phyloP scores from a whole-genome alignment of 1,140 invertebrate species.

The Drosophila pandora region DNA sequence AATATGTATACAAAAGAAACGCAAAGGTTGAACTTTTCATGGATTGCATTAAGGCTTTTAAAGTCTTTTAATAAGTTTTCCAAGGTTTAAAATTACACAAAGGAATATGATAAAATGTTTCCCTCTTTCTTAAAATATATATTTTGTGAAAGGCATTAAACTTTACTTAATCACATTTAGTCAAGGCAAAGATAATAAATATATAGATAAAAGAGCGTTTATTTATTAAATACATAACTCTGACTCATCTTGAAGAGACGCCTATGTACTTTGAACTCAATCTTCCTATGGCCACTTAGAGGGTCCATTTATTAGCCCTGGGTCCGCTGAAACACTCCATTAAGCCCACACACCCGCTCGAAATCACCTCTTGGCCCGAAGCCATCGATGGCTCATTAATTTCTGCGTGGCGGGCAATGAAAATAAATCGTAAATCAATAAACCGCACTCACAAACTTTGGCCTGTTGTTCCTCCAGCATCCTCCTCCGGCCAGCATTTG shows the following conservation, averaged over 20 bases:
- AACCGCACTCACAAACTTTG: conserved; percentile 54
- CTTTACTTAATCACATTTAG: no score
- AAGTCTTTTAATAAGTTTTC: conserved; percentile 4
- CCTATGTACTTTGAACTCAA: background rate
- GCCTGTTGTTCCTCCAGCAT: conserved; percentile 17
- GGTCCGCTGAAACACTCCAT: conserved; percentile 38
- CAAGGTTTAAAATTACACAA: conserved; percentile 20
- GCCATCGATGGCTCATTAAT: conserved; percentile 72
- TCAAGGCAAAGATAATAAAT: background rate
- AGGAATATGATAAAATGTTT: conserved; percentile 4
- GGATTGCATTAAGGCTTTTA: conserved; percentile 1
- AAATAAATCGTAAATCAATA: conserved; percentile 81
- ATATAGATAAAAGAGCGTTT: no score
- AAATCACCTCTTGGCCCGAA: conserved; percentile 70
- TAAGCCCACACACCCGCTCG: conserved; percentile 49
- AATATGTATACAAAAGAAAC: conserved; percentile 19
- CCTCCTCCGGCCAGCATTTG: conserved; percentile 10
- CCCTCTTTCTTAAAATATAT: background rate
- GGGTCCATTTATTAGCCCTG: conserved; percentile 46
- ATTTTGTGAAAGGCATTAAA: conserved; percentile 33
- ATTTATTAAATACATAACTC: background rate
- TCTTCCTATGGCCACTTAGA: conserved; percentile 18
- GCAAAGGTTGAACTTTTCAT: background rate
- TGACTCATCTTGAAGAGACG: conserved; percentile 23
- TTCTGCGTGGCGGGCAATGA: conserved; percentile 67